A percentile compares a stretch with the other conserved stretches of the same genome.
These are phyloP conservation scores for Ictalurus furcatus DNA, from an alignment of 2,113 vertebrate species.

Conservation along the genomic window DNA sequence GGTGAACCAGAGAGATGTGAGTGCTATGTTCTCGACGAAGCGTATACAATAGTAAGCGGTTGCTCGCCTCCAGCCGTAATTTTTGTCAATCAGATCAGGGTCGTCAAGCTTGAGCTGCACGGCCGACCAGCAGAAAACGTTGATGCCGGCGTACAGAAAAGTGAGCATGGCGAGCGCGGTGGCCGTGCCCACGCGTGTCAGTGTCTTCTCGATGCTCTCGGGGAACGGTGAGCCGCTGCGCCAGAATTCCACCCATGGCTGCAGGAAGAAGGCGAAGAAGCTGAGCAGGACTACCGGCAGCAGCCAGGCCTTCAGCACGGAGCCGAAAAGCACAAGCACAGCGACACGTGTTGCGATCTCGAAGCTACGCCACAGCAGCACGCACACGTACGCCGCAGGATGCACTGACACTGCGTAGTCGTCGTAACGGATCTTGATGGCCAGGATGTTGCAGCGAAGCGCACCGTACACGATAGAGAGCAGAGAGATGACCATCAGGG, in stretches of 20 bases:
- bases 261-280: slow-evolving; percentile 86
- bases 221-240: slow-evolving; percentile 88
- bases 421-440: slow-evolving; percentile 96
- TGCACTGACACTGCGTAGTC: slow-evolving; percentile 88
- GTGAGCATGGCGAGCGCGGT: slow-evolving; percentile 90
- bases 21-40: slow-evolving; percentile 89
- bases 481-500: slow-evolving; percentile 90
- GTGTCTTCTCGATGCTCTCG: slow-evolving; percentile 92
- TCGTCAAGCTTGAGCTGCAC: slow-evolving; percentile 89
- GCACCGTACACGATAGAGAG: slow-evolving; percentile 96
- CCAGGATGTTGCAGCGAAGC: slow-evolving; percentile 95
- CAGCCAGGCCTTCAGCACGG: slow-evolving; percentile 88
- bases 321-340: slow-evolving; percentile 92
- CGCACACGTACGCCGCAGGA: slow-evolving; percentile 86
- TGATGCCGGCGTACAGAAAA: slow-evolving; percentile 93
- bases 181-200: slow-evolving; percentile 88
- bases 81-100: slow-evolving; percentile 93
- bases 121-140: slow-evolving; percentile 98
- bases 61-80: slow-evolving; percentile 88
- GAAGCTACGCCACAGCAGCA: slow-evolving; percentile 94
- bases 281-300: slow-evolving; percentile 81
- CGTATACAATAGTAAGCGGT: slow-evolving; percentile 87
- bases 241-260: slow-evolving; percentile 94
- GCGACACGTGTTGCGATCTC: slow-evolving; percentile 91
- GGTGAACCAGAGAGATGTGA: slow-evolving; percentile 89